phyloP scores from a whole-genome alignment of 2,888 invertebrate species.

The Mesorhabditis sp. region DNA sequence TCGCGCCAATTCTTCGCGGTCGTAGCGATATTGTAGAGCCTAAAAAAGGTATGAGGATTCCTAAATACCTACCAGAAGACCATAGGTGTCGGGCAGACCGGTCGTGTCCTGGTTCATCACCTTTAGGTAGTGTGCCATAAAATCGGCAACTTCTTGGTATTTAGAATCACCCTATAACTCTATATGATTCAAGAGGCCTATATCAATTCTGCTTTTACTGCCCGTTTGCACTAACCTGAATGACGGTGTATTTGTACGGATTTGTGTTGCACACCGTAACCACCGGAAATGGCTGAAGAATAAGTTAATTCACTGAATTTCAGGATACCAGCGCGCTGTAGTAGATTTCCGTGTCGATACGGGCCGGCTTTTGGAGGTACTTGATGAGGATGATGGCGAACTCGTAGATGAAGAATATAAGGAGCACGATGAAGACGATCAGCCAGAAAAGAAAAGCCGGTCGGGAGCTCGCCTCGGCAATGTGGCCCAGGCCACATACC shows the following conservation, averaged over 20 bases:
- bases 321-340: not conserved
- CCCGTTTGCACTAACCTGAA: slow-evolving; percentile 10
- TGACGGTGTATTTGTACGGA: slow-evolving; percentile 31
- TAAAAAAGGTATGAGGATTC: not conserved
- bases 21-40: not conserved
- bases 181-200: not conserved
- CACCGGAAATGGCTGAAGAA: slow-evolving; percentile 30
- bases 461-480: slow-evolving; percentile 8
- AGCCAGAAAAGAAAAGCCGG: slow-evolving; percentile 3
- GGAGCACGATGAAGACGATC: not conserved
- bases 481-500: slow-evolving; percentile 8
- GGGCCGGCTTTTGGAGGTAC: not conserved
- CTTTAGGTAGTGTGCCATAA: not conserved
- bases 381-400: not conserved
- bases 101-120: not conserved
- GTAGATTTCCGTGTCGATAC: not conserved
- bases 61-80: not conserved
- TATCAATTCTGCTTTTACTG: not conserved
- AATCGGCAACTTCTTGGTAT: slow-evolving; percentile 1
- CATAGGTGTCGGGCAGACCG: not conserved
- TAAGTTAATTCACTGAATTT: not conserved
- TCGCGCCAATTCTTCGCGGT: not conserved
- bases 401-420: not conserved
- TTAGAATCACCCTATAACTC: not conserved
- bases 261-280: slow-evolving; percentile 43